Percentiles rank a stretch among this genome's conserved stretches.
Conservation (phyloP, 2,113 vertebrate species). For the Strix aluco region DNA sequence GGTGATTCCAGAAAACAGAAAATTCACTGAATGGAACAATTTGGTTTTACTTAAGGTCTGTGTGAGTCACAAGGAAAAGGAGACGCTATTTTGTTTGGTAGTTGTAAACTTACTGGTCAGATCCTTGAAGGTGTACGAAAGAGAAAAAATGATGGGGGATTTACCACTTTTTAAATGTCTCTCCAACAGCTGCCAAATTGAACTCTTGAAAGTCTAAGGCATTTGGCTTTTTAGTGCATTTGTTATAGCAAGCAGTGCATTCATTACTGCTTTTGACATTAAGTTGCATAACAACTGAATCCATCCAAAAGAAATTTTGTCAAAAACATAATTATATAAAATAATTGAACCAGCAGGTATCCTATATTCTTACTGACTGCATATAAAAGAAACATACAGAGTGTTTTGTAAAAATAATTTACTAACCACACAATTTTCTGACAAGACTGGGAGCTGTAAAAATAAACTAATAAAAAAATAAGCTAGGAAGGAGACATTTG, state of each 20-base stretch:
- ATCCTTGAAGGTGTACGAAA: background rate
- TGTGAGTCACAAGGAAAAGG: background rate
- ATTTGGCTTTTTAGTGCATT: background rate
- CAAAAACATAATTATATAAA: background rate
- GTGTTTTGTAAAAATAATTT: slow-evolving; percentile 30
- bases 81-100: background rate
- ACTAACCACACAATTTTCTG: background rate
- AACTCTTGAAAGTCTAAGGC: background rate
- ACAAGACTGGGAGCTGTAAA: background rate
- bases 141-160: background rate
- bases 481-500: background rate
- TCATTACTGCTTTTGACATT: background rate
- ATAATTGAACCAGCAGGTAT: slow-evolving; percentile 33
- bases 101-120: background rate
- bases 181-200: background rate
- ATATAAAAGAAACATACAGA: background rate
- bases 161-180: background rate
- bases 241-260: background rate
- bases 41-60: background rate
- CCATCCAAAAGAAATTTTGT: background rate
- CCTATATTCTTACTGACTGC: background rate
- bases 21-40: background rate
- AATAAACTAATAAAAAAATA: slow-evolving; percentile 29
- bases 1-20: background rate
- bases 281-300: background rate